Conservation (phyloP, 2,113 vertebrate genomes). For the Azemiops feae region DNA sequence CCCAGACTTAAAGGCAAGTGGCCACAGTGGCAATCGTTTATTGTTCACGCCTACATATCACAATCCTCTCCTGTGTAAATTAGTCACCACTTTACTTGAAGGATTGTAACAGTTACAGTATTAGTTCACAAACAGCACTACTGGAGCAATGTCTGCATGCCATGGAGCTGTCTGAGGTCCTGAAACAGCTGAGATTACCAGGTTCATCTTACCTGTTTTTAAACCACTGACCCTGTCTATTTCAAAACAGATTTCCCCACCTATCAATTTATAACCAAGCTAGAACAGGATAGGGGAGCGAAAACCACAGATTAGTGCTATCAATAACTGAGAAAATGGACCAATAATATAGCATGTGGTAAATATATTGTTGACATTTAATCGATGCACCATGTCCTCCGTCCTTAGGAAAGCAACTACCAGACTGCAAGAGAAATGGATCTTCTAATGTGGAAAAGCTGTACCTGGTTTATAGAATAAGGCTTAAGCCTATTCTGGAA, state of each 20-base stretch:
- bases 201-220: neutral
- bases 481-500: neutral
- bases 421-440: neutral
- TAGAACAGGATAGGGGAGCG: neutral
- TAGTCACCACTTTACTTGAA: neutral
- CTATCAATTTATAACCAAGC: neutral
- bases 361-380: neutral
- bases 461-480: neutral
- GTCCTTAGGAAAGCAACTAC: neutral
- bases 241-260: neutral
- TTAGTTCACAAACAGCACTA: neutral
- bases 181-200: neutral
- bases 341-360: neutral
- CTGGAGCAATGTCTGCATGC: neutral
- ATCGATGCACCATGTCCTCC: neutral
- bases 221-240: neutral
- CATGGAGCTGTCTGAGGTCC: neutral
- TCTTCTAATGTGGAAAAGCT: neutral
- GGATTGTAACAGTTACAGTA: neutral
- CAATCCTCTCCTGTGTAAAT: neutral
- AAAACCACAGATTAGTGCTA: neutral
- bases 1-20: neutral
- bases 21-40: neutral
- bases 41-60: neutral
- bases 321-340: neutral